phyloP scores from a whole-genome alignment of 2,888 invertebrate genomes.

The Tiliacea citrago region DNA sequence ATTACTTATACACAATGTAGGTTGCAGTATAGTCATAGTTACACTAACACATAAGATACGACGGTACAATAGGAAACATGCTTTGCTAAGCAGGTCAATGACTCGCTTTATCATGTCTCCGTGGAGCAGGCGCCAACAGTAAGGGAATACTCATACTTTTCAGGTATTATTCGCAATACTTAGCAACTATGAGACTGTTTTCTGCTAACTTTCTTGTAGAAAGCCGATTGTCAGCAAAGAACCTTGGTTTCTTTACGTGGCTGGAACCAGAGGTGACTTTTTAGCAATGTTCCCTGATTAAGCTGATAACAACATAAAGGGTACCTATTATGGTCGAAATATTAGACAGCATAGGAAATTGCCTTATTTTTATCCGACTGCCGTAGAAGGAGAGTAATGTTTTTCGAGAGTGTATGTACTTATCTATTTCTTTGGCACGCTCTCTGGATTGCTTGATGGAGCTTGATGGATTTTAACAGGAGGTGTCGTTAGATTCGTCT shows the following conservation, averaged over 20 bases:
- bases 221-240: conserved; percentile 3
- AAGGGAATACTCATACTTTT: conserved; percentile 25
- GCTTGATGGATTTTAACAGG: no score
- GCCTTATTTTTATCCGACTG: no score
- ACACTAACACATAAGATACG: conserved; percentile 52
- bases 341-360: background rate
- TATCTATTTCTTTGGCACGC: no score
- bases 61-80: conserved; percentile 59
- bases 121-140: conserved; percentile 38
- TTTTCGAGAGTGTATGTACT: no score
- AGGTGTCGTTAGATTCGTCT: no score
- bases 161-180: conserved; percentile 17
- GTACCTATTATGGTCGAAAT: background rate
- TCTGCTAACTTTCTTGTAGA: conserved; percentile 21
- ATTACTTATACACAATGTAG: conserved; percentile 40
- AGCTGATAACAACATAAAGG: background rate
- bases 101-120: conserved; percentile 61
- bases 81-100: conserved; percentile 66
- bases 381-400: no score
- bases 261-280: no score
- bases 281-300: background rate
- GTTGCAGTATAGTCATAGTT: conserved; percentile 21
- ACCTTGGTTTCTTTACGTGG: background rate
- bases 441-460: no score
- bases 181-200: background rate